Conservation (phyloP, 2,113 vertebrate species). For the Sturnira hondurensis region DNA sequence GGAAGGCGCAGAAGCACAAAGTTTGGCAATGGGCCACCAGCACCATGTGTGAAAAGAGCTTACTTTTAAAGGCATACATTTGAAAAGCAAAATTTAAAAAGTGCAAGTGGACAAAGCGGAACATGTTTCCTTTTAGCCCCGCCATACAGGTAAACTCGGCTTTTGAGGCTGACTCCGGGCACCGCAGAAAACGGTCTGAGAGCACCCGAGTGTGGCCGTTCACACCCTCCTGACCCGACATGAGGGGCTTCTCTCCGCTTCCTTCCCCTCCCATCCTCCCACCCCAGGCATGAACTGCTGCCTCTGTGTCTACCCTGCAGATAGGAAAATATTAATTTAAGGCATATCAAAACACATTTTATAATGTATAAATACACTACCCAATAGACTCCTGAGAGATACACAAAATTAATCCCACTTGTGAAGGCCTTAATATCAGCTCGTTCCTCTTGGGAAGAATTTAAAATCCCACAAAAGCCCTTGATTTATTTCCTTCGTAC, state of each 20-base stretch:
- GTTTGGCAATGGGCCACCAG: slow-evolving; percentile 55
- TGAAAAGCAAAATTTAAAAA: slow-evolving; percentile 27
- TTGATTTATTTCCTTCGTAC: slow-evolving; percentile 82
- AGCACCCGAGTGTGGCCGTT: not conserved
- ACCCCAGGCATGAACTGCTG: not conserved
- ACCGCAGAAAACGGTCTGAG: not conserved
- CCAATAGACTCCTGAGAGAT: slow-evolving; percentile 79
- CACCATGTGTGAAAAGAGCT: slow-evolving; percentile 51
- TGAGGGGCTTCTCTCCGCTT: not conserved
- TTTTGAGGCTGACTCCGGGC: not conserved
- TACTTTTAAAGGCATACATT: slow-evolving; percentile 38
- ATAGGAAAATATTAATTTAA: slow-evolving; percentile 81
- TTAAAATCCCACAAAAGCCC: slow-evolving; percentile 84
- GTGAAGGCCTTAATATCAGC: slow-evolving; percentile 84
- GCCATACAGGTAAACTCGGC: not conserved
- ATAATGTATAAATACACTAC: slow-evolving; percentile 85
- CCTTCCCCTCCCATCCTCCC: not conserved
- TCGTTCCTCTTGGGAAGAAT: slow-evolving; percentile 82
- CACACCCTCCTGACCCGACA: not conserved
- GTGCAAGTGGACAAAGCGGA: not conserved
- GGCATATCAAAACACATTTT: slow-evolving; percentile 82
- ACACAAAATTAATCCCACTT: slow-evolving; percentile 84
- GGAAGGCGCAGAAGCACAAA: slow-evolving; percentile 61
- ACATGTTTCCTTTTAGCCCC: not conserved
- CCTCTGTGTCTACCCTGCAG: slow-evolving; percentile 60